Evolutionary conservation across 2,888 invertebrate species (phyloP).

Genomic region (Synergus itoensis): DNA sequence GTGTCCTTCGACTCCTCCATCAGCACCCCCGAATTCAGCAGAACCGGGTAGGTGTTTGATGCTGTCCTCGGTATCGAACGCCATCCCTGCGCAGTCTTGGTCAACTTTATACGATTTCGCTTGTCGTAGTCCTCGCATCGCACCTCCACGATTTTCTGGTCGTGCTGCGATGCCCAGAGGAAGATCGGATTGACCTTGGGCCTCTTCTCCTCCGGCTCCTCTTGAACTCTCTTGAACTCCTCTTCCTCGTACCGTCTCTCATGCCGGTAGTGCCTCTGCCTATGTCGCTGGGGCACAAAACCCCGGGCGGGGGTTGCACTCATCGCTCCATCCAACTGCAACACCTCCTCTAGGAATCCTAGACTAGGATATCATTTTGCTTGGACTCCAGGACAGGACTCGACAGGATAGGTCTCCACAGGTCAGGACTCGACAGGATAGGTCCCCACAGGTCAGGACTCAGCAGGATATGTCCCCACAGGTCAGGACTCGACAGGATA

Average conservation of each 20-base stretch:
- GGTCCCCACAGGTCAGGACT: too few relatives aligned
- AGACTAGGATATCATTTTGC: neutral
- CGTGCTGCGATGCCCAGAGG: slow-evolving; percentile 90
- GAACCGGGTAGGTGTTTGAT: slow-evolving; percentile 68
- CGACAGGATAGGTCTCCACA: too few relatives aligned
- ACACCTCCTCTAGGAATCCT: neutral
- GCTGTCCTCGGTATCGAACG: slow-evolving; percentile 89
- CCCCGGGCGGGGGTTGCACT: slow-evolving; percentile 77
- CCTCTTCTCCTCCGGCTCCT: slow-evolving; percentile 79
- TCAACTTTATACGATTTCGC: slow-evolving; percentile 89
- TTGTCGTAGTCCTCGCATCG: slow-evolving; percentile 93
- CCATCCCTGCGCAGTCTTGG: slow-evolving; percentile 91
- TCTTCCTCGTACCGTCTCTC: slow-evolving; percentile 60
- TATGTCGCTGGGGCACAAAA: slow-evolving; percentile 75
- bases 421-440: too few relatives aligned
- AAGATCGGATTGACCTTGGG: slow-evolving; percentile 89
- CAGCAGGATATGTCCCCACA: too few relatives aligned
- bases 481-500: too few relatives aligned
- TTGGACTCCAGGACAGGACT: too few relatives aligned
- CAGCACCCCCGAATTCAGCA: neutral
- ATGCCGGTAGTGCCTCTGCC: slow-evolving; percentile 67
- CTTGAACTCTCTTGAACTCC: slow-evolving; percentile 50
- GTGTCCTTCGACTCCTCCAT: slow-evolving; percentile 35
- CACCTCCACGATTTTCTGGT: slow-evolving; percentile 90
- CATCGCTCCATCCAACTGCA: slow-evolving; percentile 73